These are phyloP conservation scores for Apodemia zela DNA, from an alignment of 2,888 invertebrate genomes.

Conservation along the genomic window DNA sequence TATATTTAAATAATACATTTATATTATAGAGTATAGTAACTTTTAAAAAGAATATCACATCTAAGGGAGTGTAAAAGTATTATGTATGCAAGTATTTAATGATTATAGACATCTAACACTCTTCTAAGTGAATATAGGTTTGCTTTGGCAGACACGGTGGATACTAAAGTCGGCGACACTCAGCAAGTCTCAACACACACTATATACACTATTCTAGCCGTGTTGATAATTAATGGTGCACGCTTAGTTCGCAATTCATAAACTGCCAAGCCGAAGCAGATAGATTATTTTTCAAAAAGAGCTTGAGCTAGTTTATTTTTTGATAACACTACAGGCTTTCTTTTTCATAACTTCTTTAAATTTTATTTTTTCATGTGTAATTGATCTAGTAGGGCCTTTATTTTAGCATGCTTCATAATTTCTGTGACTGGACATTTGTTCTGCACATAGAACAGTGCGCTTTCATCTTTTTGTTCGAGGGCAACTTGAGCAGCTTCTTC, in stretches of 20 bases:
- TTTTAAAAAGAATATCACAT: no score
- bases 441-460: conserved; percentile 84
- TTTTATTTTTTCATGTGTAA: conserved; percentile 39
- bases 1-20: no score
- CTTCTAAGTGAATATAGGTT: no score
- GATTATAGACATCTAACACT: neutral
- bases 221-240: no score
- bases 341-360: neutral
- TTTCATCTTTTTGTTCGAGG: conserved; percentile 87
- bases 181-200: no score
- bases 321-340: neutral
- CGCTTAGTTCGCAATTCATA: no score
- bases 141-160: no score
- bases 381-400: conserved; percentile 53
- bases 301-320: neutral
- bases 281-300: neutral
- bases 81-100: neutral
- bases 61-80: no score
- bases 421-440: conserved; percentile 79
- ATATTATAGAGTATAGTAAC: no score
- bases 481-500: conserved; percentile 90
- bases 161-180: no score
- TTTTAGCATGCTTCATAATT: conserved; percentile 51
- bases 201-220: no score
- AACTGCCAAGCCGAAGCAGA: no score